Evolutionary conservation across 2,797 vertebrate species (phyloP).

Genomic region (Darevskia mixta): DNA sequence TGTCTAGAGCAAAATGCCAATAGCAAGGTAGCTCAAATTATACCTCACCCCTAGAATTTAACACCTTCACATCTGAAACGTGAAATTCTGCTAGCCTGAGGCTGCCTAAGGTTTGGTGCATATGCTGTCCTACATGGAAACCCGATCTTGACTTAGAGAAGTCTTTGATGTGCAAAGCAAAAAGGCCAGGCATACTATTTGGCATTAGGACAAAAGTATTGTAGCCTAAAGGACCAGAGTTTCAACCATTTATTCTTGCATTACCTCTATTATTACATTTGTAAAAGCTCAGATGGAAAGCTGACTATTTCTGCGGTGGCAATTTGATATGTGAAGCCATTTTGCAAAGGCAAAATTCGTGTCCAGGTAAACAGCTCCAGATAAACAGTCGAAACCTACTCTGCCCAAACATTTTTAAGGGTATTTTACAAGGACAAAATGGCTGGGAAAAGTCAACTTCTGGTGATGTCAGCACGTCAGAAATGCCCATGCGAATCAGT

Average conservation of each 20-base stretch:
- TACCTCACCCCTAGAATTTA: constrained; percentile 17
- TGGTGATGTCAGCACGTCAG: not conserved
- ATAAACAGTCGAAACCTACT: not conserved
- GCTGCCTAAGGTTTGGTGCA: not conserved
- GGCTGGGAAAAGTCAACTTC: not conserved
- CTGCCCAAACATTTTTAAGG: not conserved
- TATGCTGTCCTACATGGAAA: constrained; percentile 6
- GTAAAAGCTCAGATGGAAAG: constrained; percentile 33
- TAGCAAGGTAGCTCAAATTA: not conserved
- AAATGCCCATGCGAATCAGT: not conserved
- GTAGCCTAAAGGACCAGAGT: not conserved
- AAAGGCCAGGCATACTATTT: constrained; percentile 1
- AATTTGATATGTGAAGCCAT: not conserved
- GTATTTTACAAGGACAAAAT: not conserved
- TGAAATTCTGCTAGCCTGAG: constrained; percentile 13
- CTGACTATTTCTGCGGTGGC: not conserved
- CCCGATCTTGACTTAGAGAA: not conserved
- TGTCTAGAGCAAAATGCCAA: not conserved
- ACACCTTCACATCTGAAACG: constrained; percentile 27
- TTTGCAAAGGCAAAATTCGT: not conserved
- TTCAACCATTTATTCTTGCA: constrained; percentile 48
- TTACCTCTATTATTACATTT: constrained; percentile 39
- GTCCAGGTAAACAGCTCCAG: not conserved
- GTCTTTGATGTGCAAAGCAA: constrained; percentile 17
- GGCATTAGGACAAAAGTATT: not conserved